These are phyloP conservation scores for Anoplolepis gracilipes DNA, from an alignment of 1,140 invertebrate genomes.

Conservation along the genomic window DNA sequence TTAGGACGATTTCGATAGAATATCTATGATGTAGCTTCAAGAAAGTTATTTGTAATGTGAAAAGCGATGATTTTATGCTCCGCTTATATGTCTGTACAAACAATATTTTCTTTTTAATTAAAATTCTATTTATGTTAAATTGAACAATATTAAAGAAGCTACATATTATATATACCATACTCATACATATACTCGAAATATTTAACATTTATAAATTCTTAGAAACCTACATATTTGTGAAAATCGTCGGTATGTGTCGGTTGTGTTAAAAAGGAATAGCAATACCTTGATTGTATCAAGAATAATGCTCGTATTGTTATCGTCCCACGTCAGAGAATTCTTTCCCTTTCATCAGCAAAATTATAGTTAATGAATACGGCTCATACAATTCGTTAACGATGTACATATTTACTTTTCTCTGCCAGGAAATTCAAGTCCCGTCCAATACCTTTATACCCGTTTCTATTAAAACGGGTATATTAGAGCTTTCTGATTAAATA, in stretches of 20 bases:
- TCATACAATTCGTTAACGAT: not conserved
- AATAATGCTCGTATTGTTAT: not conserved
- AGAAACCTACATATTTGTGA: not conserved
- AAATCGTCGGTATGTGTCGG: not conserved
- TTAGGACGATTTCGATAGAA: constrained; percentile 16
- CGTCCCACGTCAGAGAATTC: not conserved
- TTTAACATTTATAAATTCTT: not conserved
- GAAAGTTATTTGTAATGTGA: not conserved
- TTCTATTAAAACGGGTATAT: not conserved
- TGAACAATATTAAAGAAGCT: not conserved
- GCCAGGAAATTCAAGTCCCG: not conserved
- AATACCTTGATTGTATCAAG: not conserved
- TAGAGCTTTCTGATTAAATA: not conserved
- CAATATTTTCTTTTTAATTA: not conserved
- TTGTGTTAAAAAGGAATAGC: not conserved
- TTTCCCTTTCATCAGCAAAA: constrained; percentile 15
- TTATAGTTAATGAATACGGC: not conserved
- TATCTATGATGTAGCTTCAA: too few relatives aligned
- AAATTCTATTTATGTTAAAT: not conserved
- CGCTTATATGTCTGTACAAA: not conserved
- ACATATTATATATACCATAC: too few relatives aligned
- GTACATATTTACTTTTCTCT: constrained; percentile 1
- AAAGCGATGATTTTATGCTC: not conserved
- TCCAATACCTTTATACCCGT: not conserved
- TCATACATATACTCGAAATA: not conserved